Percentiles rank a stretch among this genome's conserved stretches.
These are phyloP conservation scores for Sphenopsis melanotis DNA, from an alignment of 2,797 vertebrate genomes.

Conservation along the genomic window DNA sequence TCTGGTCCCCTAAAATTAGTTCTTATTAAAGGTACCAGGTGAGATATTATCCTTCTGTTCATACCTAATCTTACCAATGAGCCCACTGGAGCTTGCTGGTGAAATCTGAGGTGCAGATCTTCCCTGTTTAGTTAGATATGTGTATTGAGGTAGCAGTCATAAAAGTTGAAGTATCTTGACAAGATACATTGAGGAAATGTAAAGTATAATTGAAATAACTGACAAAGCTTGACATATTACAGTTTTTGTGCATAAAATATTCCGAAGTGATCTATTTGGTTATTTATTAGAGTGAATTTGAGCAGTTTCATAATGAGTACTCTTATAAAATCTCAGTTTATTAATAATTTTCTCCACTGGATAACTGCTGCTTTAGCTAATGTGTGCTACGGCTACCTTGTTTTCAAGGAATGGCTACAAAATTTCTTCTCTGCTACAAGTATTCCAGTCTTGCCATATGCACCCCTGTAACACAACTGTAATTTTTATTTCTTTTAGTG, in stretches of 20 bases:
- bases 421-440: background rate
- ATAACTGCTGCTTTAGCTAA: background rate
- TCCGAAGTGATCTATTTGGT: background rate
- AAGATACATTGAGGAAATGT: background rate
- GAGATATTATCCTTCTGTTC: background rate
- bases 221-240: background rate
- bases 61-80: background rate
- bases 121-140: background rate
- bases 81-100: background rate
- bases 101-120: background rate
- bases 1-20: background rate
- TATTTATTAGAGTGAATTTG: background rate
- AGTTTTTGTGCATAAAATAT: background rate
- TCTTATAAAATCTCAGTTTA: background rate
- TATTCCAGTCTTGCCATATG: background rate
- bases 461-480: background rate
- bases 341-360: background rate
- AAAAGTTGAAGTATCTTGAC: background rate
- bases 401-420: background rate
- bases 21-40: background rate
- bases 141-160: background rate
- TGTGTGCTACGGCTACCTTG: background rate
- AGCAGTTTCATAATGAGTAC: background rate
- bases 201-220: background rate
- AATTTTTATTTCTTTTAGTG: background rate